Conservation (phyloP, 2,888 invertebrate genomes). For the Archaeoteleia sp. region DNA sequence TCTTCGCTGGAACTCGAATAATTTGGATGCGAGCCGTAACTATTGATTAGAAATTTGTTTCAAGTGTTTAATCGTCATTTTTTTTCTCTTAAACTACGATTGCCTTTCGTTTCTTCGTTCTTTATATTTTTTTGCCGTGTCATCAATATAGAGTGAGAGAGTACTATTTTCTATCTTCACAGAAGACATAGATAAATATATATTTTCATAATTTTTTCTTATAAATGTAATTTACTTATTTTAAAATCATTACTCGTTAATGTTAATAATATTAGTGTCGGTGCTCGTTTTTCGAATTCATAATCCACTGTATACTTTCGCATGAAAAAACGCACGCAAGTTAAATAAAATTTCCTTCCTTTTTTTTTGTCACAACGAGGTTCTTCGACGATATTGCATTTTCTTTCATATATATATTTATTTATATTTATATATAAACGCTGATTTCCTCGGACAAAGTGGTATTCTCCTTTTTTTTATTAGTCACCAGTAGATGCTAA, state of each 20-base stretch:
- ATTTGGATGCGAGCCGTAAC: constrained; percentile 39
- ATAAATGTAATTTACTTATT: constrained; percentile 75
- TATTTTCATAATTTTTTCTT: constrained; percentile 76
- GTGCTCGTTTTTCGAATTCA: constrained; percentile 70
- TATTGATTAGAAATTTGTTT: constrained; percentile 51
- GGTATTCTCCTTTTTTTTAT: constrained; percentile 34
- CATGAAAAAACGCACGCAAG: constrained; percentile 61
- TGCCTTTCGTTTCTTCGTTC: constrained; percentile 66
- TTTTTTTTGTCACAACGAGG: constrained; percentile 3
- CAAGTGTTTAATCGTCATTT: too few species aligned
- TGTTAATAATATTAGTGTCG: constrained; percentile 74
- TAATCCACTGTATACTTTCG: constrained; percentile 61
- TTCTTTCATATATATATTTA: constrained; percentile 33
- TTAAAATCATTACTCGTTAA: constrained; percentile 73
- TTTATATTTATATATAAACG: constrained; percentile 39
- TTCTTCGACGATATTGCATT: constrained; percentile 11
- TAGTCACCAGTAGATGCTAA: constrained; percentile 57
- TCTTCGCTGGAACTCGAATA: constrained; percentile 62
- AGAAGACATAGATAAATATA: constrained; percentile 76
- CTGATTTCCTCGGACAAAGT: constrained; percentile 35
- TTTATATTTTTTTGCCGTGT: constrained; percentile 56
- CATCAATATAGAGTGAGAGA: constrained; percentile 75
- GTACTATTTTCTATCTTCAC: constrained; percentile 76
- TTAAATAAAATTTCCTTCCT: constrained; percentile 55
- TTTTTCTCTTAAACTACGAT: constrained; percentile 66